Evolutionary conservation across 2,797 vertebrate species (phyloP).

Genomic region (Acanthornis magna): DNA sequence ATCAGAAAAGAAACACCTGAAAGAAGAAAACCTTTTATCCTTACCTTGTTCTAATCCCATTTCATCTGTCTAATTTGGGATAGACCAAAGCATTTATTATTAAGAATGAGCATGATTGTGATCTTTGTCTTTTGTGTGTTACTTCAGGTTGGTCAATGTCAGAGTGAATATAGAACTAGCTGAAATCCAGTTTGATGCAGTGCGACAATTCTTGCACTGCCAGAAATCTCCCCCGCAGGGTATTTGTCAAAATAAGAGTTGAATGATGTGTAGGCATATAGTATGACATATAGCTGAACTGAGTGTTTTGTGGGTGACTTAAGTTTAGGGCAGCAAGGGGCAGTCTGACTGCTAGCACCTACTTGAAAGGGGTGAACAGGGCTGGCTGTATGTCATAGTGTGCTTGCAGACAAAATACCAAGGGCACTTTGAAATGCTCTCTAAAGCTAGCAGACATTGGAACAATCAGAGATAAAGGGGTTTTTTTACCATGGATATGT

Average conservation of each 20-base stretch:
- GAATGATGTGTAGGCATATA: not conserved
- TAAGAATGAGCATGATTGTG: not conserved
- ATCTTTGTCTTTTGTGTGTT: not conserved
- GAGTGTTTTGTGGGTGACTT: not conserved
- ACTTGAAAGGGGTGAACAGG: not conserved
- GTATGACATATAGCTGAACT: not conserved
- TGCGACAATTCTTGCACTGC: not conserved
- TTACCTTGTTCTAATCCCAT: not conserved
- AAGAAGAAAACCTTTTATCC: not conserved
- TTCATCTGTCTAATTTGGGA: not conserved
- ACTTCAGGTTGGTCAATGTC: not conserved
- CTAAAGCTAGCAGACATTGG: not conserved
- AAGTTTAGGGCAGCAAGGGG: not conserved
- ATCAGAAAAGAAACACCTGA: not conserved
- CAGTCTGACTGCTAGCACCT: not conserved
- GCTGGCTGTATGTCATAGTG: not conserved
- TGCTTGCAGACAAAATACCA: not conserved
- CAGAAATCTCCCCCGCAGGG: not conserved
- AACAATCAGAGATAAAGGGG: not conserved
- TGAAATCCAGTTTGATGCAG: not conserved
- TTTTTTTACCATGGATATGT: not conserved
- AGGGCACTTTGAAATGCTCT: not conserved
- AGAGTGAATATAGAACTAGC: not conserved
- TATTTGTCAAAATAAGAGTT: not conserved
- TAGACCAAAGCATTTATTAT: not conserved